phyloP scores from a whole-genome alignment of 2,797 vertebrate species.

The Champsocephalus esox region DNA sequence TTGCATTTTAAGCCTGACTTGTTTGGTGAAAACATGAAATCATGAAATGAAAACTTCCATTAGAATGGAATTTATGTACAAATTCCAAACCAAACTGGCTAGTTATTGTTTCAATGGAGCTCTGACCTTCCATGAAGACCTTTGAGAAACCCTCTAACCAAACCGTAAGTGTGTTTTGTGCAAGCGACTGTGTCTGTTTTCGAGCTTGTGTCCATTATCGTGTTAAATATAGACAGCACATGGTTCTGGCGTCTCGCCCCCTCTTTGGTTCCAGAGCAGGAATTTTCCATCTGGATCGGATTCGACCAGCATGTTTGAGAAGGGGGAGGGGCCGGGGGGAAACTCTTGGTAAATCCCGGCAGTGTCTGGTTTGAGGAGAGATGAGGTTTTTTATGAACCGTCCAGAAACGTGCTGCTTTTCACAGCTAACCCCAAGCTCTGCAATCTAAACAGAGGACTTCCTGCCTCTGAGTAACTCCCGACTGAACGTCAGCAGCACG shows the following conservation, averaged over 20 bases:
- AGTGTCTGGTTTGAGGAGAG: neutral
- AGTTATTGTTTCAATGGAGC: neutral
- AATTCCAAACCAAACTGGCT: too few species aligned
- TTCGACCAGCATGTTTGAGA: constrained; percentile 8
- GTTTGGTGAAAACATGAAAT: too few species aligned
- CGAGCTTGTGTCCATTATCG: neutral
- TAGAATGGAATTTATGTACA: too few species aligned
- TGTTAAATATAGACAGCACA: constrained; percentile 9
- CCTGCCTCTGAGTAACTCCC: constrained; percentile 38
- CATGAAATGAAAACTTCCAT: too few species aligned
- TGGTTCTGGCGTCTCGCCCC: neutral
- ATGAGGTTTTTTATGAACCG: neutral
- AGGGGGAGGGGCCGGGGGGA: fast-evolving
- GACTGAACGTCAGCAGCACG: constrained; percentile 12
- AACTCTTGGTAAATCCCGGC: constrained; percentile 14
- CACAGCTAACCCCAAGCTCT: neutral
- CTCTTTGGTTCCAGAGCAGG: neutral
- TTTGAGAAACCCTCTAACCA: neutral
- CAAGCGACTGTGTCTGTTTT: neutral
- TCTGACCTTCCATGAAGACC: neutral
- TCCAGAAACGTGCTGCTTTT: constrained; percentile 15
- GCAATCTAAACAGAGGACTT: constrained; percentile 17
- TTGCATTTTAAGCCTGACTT: too few species aligned
- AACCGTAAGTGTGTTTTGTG: neutral
- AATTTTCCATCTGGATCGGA: constrained; percentile 18